phyloP scores from a whole-genome alignment of 2,113 vertebrate genomes.

The Aphyosemion australe region DNA sequence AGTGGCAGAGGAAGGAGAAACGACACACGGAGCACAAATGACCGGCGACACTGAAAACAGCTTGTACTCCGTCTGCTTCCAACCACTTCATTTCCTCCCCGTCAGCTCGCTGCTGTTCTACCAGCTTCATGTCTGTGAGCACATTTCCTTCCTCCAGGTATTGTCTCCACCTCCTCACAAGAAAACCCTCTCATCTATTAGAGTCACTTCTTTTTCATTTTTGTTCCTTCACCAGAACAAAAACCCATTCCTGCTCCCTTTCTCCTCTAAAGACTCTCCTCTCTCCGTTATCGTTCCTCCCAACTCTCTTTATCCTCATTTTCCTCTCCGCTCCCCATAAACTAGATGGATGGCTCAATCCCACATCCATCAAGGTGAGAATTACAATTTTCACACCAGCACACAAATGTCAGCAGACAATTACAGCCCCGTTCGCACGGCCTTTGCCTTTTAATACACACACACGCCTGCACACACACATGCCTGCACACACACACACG shows the following conservation, averaged over 20 bases:
- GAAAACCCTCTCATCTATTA: constrained; percentile 19
- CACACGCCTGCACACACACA: not conserved
- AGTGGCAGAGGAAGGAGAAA: constrained; percentile 29
- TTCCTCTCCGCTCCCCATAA: constrained; percentile 59
- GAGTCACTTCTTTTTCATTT: constrained; percentile 12
- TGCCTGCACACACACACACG: no score
- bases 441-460: constrained; percentile 12
- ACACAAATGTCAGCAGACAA: constrained; percentile 38
- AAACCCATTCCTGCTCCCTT: not conserved
- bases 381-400: constrained; percentile 59
- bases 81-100: constrained; percentile 60
- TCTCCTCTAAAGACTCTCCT: not conserved
- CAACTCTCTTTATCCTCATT: constrained; percentile 53
- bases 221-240: not conserved
- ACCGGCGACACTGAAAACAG: constrained; percentile 50
- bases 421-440: constrained; percentile 27
- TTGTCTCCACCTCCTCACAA: constrained; percentile 7
- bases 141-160: not conserved
- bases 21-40: constrained; percentile 51
- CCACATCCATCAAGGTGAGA: constrained; percentile 66
- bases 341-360: constrained; percentile 71
- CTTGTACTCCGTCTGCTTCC: constrained; percentile 53
- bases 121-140: constrained; percentile 5
- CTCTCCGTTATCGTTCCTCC: constrained; percentile 46
- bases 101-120: constrained; percentile 35